Evolutionary conservation across 2,888 invertebrate genomes (phyloP).

Genomic region (Phymatocera aterrima): DNA sequence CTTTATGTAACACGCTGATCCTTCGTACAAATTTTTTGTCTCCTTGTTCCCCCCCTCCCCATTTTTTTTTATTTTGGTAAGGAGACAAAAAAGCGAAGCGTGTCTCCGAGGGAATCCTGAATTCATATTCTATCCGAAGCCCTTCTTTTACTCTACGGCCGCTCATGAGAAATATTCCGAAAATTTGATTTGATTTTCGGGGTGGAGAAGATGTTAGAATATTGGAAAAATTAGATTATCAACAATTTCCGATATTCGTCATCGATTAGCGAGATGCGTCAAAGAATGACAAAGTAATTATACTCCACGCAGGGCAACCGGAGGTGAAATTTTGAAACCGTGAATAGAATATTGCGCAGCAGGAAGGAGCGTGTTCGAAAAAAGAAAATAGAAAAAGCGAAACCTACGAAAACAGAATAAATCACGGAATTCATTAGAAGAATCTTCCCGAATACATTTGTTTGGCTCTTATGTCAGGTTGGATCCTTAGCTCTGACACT

Average conservation of each 20-base stretch:
- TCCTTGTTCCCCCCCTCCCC: no score
- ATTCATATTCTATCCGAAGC: not conserved
- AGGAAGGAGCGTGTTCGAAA: constrained; percentile 8
- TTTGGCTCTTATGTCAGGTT: constrained; percentile 55
- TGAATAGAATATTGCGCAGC: not conserved
- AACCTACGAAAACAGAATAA: constrained; percentile 58
- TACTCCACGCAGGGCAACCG: no score
- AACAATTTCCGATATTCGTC: no score
- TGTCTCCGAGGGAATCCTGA: not conserved
- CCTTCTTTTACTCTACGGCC: not conserved
- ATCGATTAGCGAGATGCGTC: no score
- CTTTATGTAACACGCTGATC: constrained; percentile 60
- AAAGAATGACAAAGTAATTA: no score
- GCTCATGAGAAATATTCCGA: not conserved
- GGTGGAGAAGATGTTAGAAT: no score
- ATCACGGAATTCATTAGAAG: constrained; percentile 65
- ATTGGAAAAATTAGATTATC: no score
- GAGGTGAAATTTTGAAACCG: not conserved
- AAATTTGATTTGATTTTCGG: no score
- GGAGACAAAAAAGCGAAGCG: not conserved
- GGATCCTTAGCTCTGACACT: constrained; percentile 31
- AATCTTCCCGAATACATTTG: constrained; percentile 59
- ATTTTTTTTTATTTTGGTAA: no score
- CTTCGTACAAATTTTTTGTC: no score
- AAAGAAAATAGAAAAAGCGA: not conserved